phyloP scores from a whole-genome alignment of 2,797 vertebrate species.

The Tiaroga cobitis region DNA sequence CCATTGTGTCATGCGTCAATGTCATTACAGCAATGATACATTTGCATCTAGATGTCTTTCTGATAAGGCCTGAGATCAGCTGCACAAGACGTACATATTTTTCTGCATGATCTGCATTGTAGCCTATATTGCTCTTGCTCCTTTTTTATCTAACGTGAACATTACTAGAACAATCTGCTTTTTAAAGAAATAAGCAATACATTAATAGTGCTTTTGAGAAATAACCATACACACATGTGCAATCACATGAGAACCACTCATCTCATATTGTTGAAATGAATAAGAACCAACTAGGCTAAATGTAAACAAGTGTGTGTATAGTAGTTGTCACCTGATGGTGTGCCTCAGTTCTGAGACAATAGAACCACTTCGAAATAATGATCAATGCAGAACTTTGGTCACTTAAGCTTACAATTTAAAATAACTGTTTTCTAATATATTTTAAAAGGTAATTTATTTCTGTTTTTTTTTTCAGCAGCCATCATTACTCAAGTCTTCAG shows the following conservation, averaged over 20 bases:
- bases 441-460: neutral
- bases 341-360: neutral
- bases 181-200: neutral
- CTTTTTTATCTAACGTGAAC: neutral
- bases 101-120: neutral
- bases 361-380: neutral
- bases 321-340: neutral
- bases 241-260: neutral
- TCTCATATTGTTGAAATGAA: neutral
- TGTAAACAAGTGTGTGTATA: neutral
- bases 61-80: neutral
- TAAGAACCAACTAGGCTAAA: neutral
- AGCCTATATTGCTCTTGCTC: neutral
- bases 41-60: neutral
- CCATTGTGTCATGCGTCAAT: neutral
- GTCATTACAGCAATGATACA: neutral
- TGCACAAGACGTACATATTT: neutral
- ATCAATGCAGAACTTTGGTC: neutral
- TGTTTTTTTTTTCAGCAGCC: neutral
- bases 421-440: neutral
- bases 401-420: neutral
- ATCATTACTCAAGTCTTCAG: neutral
- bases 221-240: neutral
- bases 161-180: neutral
- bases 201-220: neutral